Percentiles rank a stretch among this genome's conserved stretches.
These are phyloP conservation scores for Calephelis virginiensis DNA, from an alignment of 1,140 invertebrate species.

Conservation along the genomic window DNA sequence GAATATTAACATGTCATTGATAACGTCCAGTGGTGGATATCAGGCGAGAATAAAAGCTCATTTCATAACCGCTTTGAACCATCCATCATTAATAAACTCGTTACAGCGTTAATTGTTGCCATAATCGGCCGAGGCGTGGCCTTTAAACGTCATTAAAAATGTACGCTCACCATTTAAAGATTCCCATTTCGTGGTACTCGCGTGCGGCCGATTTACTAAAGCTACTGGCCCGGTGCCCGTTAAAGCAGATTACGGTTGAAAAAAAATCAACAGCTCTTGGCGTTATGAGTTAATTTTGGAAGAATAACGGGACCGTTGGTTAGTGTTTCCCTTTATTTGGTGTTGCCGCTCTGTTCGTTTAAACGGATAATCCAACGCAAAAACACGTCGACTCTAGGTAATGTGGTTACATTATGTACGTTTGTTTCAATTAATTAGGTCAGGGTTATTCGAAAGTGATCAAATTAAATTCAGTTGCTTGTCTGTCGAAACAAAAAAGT, in stretches of 20 bases:
- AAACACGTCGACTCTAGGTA: slow-evolving; percentile 58
- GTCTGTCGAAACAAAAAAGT: too few species aligned
- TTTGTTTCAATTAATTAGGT: slow-evolving; percentile 19
- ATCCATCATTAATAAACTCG: slow-evolving; percentile 71
- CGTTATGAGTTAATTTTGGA: slow-evolving; percentile 77
- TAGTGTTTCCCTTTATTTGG: slow-evolving; percentile 74
- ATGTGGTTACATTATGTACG: slow-evolving; percentile 53
- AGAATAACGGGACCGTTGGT: slow-evolving; percentile 69
- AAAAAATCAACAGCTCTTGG: slow-evolving; percentile 72
- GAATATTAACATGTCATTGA: background rate
- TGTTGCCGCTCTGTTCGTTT: slow-evolving; percentile 66
- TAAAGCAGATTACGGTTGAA: slow-evolving; percentile 71
- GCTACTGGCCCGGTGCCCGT: slow-evolving; percentile 71
- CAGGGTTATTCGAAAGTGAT: too few species aligned
- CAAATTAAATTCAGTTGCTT: too few species aligned
- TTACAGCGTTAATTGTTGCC: slow-evolving; percentile 71
- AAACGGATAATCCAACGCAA: slow-evolving; percentile 70
- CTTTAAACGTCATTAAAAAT: slow-evolving; percentile 73
- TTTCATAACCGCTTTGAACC: slow-evolving; percentile 53
- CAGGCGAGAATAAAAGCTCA: slow-evolving; percentile 31
- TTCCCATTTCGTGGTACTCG: slow-evolving; percentile 69
- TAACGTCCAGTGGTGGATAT: background rate
- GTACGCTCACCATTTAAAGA: slow-evolving; percentile 74
- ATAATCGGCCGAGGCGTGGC: slow-evolving; percentile 62
- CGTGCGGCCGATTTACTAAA: slow-evolving; percentile 69